Evolutionary conservation across 2,888 invertebrate species (phyloP).

Genomic region (Spisula solida): DNA sequence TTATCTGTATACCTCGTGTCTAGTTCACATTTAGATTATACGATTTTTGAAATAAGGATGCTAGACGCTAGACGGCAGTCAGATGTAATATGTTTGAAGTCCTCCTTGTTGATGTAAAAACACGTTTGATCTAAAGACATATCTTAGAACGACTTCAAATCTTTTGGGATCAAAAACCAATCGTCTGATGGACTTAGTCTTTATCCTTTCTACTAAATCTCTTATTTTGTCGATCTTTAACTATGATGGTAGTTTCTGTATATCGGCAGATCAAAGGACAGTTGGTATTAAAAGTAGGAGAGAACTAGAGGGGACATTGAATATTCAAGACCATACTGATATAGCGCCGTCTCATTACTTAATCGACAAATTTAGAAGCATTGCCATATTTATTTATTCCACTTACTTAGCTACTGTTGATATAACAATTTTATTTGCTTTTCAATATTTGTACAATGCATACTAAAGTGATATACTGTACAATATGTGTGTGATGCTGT

Average conservation of each 20-base stretch:
- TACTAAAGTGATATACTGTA: too few species aligned
- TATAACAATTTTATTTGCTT: too few species aligned
- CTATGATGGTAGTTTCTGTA: background rate
- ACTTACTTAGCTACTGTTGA: too few species aligned
- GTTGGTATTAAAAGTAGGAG: too few species aligned
- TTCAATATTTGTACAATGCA: too few species aligned
- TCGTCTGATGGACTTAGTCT: background rate
- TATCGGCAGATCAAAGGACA: background rate
- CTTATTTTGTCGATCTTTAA: background rate
- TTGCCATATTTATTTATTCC: too few species aligned
- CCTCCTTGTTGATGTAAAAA: background rate
- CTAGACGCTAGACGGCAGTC: background rate
- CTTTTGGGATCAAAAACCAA: slow-evolving; percentile 2
- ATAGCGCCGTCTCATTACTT: too few species aligned
- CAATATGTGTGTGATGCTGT: too few species aligned
- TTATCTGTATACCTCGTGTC: too few species aligned
- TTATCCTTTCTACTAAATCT: background rate
- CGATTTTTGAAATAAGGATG: background rate
- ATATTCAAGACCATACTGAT: too few species aligned
- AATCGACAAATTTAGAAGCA: too few species aligned
- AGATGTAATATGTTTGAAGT: background rate
- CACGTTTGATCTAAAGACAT: background rate
- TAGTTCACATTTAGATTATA: background rate
- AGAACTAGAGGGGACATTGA: too few species aligned
- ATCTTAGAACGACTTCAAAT: slow-evolving; percentile 6